Evolutionary conservation across 2,888 invertebrate species (phyloP), one percentile per base, ranked within the genome.

Genomic region (Mesoligia furuncula): DNA sequence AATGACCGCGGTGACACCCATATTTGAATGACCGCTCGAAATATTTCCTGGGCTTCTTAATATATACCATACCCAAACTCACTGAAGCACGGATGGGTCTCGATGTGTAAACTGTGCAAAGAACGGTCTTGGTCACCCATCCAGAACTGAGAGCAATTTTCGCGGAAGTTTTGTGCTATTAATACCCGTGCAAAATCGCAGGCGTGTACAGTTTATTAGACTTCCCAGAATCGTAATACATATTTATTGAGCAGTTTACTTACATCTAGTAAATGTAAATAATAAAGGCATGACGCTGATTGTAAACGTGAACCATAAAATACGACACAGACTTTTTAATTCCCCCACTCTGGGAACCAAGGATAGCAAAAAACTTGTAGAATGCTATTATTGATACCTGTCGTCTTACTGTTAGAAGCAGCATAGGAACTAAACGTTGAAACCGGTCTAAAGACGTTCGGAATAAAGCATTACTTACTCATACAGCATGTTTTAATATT

Each of bases 321-420:
- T 45, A 48, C 64, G 36, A 48, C 62, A 64, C 39, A 31, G 15
- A 62, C 61, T 7, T 68, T 71, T 48, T 67, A 68, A 71, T 59
- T 11, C 64, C n/a, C 20, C 24, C 39, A 65, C 36, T 42, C 59
- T 71, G 59, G 20, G 71, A 68, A 65, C 24, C 61, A 24, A 70
- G 24, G 31, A 81, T 31, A 62, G 73, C 64, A 73, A 82, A 85
- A 83, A 65, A 57, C 83, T 62, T 3, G 75, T 61, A 70, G 62
- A 73, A 84, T 72, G 69, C 62, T 75, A 69, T 71, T 85, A 85
- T 64, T 85, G 79, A 71, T 86, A 84, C 69, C 72, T 59, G 74
- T 69, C 24, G 39, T 45, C 70, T 73, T 79, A 86, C 75, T 85
- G 82, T 73, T 83, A 83, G 62, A 72, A 77, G 65, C 51, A 59